A percentile compares a stretch with the other conserved stretches of the same genome.
phyloP scores from a whole-genome alignment of 2,113 vertebrate genomes.

The Sterrhoptilus dennistouni region DNA sequence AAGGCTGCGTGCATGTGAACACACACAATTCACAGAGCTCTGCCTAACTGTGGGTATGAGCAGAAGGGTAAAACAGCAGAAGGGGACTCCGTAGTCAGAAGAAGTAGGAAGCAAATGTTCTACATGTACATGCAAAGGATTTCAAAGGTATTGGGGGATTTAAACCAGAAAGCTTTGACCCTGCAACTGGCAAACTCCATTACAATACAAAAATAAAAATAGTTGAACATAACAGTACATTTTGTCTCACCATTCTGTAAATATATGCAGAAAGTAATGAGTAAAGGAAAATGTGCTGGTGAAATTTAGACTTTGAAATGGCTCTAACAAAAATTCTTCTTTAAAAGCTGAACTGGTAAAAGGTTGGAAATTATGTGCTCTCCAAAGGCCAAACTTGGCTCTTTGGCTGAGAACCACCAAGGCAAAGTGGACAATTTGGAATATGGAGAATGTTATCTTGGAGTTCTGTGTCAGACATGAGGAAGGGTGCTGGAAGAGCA shows the following conservation, averaged over 20 bases:
- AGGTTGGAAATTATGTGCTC: not conserved
- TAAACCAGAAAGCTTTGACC: not conserved
- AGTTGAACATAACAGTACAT: not conserved
- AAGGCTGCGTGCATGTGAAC: not conserved
- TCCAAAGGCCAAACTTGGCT: not conserved
- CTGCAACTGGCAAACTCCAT: not conserved
- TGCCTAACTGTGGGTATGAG: not conserved
- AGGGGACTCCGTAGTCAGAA: not conserved
- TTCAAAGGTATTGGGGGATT: not conserved
- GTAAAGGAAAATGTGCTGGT: not conserved
- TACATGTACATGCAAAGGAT: not conserved
- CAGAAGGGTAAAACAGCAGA: not conserved
- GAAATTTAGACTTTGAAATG: not conserved
- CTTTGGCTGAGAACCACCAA: not conserved
- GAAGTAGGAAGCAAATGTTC: not conserved
- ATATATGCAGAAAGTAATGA: not conserved
- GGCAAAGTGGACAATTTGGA: not conserved
- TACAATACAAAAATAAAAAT: not conserved
- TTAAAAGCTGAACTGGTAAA: not conserved
- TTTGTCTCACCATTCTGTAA: not conserved
- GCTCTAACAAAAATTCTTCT: not conserved
- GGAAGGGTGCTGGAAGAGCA: not conserved
- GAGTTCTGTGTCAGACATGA: not conserved
- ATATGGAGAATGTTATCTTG: not conserved
- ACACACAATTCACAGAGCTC: not conserved